phyloP scores from a whole-genome alignment of 2,113 vertebrate genomes.

The Hystrix brachyura region DNA sequence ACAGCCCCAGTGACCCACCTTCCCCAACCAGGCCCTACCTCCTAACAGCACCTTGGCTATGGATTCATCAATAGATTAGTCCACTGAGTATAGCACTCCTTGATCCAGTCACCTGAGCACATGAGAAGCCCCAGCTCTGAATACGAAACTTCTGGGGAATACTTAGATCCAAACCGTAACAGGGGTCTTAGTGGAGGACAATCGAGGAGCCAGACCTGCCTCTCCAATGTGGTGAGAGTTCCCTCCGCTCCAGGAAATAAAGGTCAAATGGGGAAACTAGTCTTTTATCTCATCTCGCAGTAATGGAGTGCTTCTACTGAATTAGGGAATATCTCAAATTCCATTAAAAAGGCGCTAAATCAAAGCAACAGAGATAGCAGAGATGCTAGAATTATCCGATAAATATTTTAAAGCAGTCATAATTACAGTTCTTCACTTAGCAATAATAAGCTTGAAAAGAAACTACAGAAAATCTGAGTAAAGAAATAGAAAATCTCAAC shows the following conservation, averaged over 20 bases:
- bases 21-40: not conserved
- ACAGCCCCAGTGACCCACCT: not conserved
- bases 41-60: not conserved
- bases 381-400: not conserved
- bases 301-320: not conserved
- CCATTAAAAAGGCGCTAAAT: not conserved
- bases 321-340: not conserved
- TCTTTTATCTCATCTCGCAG: not conserved
- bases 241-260: not conserved
- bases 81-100: not conserved
- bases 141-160: not conserved
- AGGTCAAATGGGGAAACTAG: not conserved
- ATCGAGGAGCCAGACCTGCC: not conserved
- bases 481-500: not conserved
- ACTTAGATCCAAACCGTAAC: not conserved
- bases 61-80: not conserved
- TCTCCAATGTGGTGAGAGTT: not conserved
- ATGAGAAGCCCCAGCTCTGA: not conserved
- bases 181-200: not conserved
- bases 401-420: slow-evolving; percentile 36
- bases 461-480: not conserved
- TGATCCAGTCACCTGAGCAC: not conserved
- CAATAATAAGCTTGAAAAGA: slow-evolving; percentile 24
- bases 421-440: slow-evolving; percentile 37
- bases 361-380: not conserved